phyloP scores from a whole-genome alignment of 1,140 invertebrate genomes.

The Calliopsis andreniformis region DNA sequence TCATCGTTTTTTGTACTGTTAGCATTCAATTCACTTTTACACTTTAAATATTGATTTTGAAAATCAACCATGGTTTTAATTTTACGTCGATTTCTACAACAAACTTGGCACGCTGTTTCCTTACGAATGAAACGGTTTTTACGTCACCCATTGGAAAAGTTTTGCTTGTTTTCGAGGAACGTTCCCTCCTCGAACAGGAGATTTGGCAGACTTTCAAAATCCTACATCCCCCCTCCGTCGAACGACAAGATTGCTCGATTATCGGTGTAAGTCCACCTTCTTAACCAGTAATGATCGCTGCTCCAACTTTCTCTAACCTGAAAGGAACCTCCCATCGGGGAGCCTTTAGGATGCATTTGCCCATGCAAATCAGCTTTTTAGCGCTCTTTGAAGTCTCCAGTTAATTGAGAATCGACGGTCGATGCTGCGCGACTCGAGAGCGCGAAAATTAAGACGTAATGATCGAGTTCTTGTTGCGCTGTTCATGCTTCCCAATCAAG shows the following conservation, averaged over 20 bases:
- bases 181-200: not conserved
- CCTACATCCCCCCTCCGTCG: too few species aligned
- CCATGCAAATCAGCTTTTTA: slow-evolving; percentile 14
- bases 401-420: slow-evolving; percentile 27
- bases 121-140: slow-evolving; percentile 1
- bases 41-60: too few species aligned
- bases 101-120: slow-evolving; percentile 10
- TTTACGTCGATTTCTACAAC: slow-evolving; percentile 2
- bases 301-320: not conserved
- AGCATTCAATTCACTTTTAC: too few species aligned
- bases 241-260: slow-evolving; percentile 9
- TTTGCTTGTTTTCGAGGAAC: slow-evolving; percentile 22
- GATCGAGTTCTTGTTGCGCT: slow-evolving; percentile 24
- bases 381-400: not conserved
- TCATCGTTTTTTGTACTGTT: too few species aligned
- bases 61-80: not conserved
- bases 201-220: slow-evolving; percentile 37
- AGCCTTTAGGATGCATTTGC: not conserved
- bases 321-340: not conserved
- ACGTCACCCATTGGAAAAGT: slow-evolving; percentile 13
- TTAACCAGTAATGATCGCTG: slow-evolving; percentile 32
- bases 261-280: slow-evolving; percentile 21
- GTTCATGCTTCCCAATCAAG: not conserved
- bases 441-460: slow-evolving; percentile 33
- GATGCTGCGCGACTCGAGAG: not conserved